phyloP scores from a whole-genome alignment of 2,797 vertebrate species.

The Coluber constrictor region DNA sequence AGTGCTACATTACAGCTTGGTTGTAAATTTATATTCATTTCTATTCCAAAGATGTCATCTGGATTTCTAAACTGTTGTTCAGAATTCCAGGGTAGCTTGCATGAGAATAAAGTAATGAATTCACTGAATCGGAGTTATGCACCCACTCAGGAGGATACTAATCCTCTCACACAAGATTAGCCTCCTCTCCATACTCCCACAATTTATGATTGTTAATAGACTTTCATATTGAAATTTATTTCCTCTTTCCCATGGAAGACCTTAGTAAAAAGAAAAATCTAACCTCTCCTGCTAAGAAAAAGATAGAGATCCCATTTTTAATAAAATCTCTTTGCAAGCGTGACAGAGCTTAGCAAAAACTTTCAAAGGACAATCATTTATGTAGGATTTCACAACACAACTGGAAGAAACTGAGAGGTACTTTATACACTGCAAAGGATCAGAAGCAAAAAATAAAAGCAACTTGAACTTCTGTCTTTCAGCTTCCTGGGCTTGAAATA shows the following conservation, averaged over 20 bases:
- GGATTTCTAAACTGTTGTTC: conserved; percentile 38
- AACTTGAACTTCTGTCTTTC: not conserved
- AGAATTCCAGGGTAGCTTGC: conserved; percentile 44
- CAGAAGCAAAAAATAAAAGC: not conserved
- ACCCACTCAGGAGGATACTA: conserved; percentile 10
- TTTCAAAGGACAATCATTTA: not conserved
- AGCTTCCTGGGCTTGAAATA: too few relatives aligned
- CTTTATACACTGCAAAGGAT: not conserved
- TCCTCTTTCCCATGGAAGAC: not conserved
- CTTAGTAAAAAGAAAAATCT: not conserved
- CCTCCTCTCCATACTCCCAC: not conserved
- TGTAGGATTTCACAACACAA: not conserved
- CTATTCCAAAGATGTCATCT: conserved; percentile 31
- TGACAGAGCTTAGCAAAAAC: not conserved
- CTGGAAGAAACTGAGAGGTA: not conserved
- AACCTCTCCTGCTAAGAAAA: not conserved
- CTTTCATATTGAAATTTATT: conserved; percentile 26
- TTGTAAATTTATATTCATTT: conserved; percentile 30
- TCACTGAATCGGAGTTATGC: conserved; percentile 41
- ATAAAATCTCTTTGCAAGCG: not conserved
- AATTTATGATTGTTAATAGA: conserved; percentile 28
- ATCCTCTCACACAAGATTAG: not conserved
- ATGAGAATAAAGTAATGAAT: conserved; percentile 34
- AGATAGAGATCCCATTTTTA: not conserved
- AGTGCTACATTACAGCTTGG: conserved; percentile 15